Evolutionary conservation across 2,797 vertebrate genomes (phyloP).

Genomic region (Coilia nasus): DNA sequence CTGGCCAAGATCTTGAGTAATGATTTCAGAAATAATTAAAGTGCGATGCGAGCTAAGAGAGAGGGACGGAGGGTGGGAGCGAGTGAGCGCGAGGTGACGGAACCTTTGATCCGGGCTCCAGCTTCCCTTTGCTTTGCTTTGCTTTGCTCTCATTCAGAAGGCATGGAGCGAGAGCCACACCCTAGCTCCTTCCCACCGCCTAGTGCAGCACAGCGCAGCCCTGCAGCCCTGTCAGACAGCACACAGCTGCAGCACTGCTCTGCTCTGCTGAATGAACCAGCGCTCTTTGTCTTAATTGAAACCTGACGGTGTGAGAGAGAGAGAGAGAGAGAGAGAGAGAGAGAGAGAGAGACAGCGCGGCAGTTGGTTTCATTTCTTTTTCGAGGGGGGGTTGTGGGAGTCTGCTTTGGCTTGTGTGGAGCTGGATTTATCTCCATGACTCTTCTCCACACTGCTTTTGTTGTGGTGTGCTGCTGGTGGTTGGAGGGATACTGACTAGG

Average conservation of each 20-base stretch:
- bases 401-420: not conserved
- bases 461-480: not conserved
- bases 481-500: not conserved
- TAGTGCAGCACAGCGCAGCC: not conserved
- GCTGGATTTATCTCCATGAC: not conserved
- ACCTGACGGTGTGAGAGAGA: not conserved
- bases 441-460: not conserved
- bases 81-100: not conserved
- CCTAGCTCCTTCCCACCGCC: not conserved
- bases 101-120: constrained; percentile 6
- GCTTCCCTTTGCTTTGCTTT: not conserved
- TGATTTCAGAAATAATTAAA: constrained; percentile 25
- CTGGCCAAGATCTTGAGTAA: constrained; percentile 12
- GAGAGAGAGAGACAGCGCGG: no score
- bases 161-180: not conserved
- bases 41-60: not conserved
- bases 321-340: no score
- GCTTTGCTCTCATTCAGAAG: not conserved
- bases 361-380: no score
- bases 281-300: not conserved
- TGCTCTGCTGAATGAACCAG: not conserved
- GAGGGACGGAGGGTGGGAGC: not conserved
- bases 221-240: not conserved
- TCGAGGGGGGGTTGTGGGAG: not conserved
- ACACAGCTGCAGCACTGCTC: not conserved